Base-by-base conservation (phyloP, 2,113 vertebrate genomes). In the Ptyas mucosa region DNA sequence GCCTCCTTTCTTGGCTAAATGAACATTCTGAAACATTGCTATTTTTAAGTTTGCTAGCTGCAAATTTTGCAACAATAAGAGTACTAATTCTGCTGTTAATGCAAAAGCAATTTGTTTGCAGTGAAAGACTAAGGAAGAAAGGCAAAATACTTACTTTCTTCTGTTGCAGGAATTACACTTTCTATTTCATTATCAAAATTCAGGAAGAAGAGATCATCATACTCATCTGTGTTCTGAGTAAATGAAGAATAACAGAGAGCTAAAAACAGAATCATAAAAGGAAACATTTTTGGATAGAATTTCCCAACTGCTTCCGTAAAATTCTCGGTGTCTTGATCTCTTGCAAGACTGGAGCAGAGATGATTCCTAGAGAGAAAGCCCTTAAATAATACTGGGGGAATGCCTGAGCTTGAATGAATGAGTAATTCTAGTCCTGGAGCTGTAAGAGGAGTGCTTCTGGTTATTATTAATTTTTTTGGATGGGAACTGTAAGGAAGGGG, bases 341-440 rank as follows among this genome's bases (percentile, higher is more conserved):
- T 89, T 89, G n/a, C 8, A 0, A 46, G 92, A 10, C 34, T 24
- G 10, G 29, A 8, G 95, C 94, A 0, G 90, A 92, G 95, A 87
- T 24, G 1, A 91, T 92, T 92, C 89, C 69, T 94, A 90, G 75
- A 18, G 90, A 52, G 81, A 39, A 89, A 93, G 96, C 97, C 96
- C 96, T 96, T 97, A 97, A 97, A 97, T 97, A 98, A 96, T 6
- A 94, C 96, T 93, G 85, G 14, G 86, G 89, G 95, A 3, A 88
- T 96, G 95, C 93, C 96, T 93, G 88, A 55, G 94, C 94, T 81
- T 75, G 91, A 97, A 97, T 96, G 97, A 96, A 97, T 98, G 98
- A 98, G 98, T 97, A 95, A 97, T 95, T 96, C 98, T 87, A 89
- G 97, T 97, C 98, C 97, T 98, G 97, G 98, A 92, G 97, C 87